phyloP scores from a whole-genome alignment of 2,113 vertebrate genomes.

The Brachypodius melanocephalos region DNA sequence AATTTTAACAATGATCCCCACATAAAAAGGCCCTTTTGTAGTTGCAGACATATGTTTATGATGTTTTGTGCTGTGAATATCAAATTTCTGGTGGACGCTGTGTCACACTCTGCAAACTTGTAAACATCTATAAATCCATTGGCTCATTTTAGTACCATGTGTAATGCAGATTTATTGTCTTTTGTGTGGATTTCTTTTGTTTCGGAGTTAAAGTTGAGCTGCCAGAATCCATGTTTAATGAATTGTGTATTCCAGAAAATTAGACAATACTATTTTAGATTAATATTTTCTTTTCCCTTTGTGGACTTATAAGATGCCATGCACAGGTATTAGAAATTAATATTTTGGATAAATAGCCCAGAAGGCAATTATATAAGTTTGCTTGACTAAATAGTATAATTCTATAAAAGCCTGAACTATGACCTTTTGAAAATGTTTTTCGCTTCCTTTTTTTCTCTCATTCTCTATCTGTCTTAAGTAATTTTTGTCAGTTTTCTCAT shows the following conservation, averaged over 20 bases:
- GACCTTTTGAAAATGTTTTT: neutral
- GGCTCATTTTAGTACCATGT: slow-evolving; percentile 58
- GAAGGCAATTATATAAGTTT: neutral
- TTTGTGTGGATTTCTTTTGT: slow-evolving; percentile 68
- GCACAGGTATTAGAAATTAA: neutral
- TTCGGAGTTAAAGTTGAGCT: neutral
- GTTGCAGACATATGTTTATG: slow-evolving; percentile 61
- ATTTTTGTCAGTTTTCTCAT: neutral
- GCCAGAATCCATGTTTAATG: slow-evolving; percentile 31
- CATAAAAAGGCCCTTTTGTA: slow-evolving; percentile 50
- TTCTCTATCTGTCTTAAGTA: neutral
- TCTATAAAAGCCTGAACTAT: neutral
- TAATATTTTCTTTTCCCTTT: slow-evolving; percentile 36
- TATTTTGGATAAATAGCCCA: neutral
- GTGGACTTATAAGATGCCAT: neutral
- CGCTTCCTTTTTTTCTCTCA: neutral
- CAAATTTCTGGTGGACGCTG: slow-evolving; percentile 61
- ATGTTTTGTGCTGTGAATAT: slow-evolving; percentile 55
- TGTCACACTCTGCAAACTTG: slow-evolving; percentile 52
- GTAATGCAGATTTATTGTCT: slow-evolving; percentile 63
- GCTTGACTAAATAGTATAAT: neutral
- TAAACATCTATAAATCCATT: slow-evolving; percentile 61
- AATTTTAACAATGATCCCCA: slow-evolving; percentile 60
- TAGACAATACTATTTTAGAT: slow-evolving; percentile 21
- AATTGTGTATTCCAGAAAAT: slow-evolving; percentile 46